Conservation (phyloP, 2,888 invertebrate species). For the Epiblema foenella region DNA sequence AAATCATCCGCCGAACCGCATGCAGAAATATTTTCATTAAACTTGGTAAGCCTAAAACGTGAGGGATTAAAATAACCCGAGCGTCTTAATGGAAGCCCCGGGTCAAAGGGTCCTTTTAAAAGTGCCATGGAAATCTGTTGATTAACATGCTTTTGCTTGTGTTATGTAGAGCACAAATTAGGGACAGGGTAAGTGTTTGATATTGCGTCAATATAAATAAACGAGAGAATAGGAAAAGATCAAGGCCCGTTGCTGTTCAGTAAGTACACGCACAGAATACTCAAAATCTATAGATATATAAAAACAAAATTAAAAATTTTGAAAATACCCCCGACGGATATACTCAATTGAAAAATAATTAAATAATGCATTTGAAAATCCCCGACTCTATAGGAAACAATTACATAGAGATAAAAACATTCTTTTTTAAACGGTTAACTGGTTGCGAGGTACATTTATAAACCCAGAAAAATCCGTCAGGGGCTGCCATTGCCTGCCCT, state of each 20-base stretch:
- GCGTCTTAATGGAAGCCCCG: constrained; percentile 34
- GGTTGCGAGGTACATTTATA: too few relatives aligned
- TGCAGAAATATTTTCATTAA: constrained; percentile 29
- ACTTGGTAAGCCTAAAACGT: constrained; percentile 29
- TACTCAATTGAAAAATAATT: too few relatives aligned
- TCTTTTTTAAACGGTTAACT: too few relatives aligned
- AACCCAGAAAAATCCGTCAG: too few relatives aligned
- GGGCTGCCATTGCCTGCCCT: too few relatives aligned
- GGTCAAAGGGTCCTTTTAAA: constrained; percentile 40
- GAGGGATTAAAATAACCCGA: constrained; percentile 35
- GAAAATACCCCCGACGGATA: too few relatives aligned
- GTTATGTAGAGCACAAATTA: constrained; percentile 17
- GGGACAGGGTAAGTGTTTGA: constrained; percentile 4
- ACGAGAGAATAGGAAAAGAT: background rate
- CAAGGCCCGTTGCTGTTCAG: background rate
- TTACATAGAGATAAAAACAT: too few relatives aligned
- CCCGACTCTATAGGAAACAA: too few relatives aligned
- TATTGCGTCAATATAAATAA: background rate
- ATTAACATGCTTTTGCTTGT: constrained; percentile 36
- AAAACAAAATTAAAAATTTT: too few relatives aligned
- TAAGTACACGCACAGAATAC: background rate
- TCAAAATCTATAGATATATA: too few relatives aligned
- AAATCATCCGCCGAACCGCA: constrained; percentile 6
- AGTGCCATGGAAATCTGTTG: constrained; percentile 36
- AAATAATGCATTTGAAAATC: too few relatives aligned